Base-by-base conservation (phyloP, 1,140 invertebrate species). In the Bombus fervidus region DNA sequence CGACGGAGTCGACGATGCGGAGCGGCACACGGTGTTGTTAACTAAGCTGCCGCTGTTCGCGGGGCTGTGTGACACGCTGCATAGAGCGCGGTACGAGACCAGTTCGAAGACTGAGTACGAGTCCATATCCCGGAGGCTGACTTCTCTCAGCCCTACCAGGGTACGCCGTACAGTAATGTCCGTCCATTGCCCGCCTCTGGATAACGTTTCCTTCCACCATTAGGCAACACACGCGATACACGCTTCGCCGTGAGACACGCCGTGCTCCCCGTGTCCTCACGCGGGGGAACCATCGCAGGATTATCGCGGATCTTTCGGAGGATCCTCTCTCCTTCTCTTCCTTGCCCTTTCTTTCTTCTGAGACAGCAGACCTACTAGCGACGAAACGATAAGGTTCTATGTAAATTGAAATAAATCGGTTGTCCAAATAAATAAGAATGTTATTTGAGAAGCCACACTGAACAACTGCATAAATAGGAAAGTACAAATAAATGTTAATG, bases 131-230 rank as follows among this genome's bases (percentile, higher is more conserved):
- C 86, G 89, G 89, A 92, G 88, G 88, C 88, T 92, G 92, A 91
- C 88, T 92, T 93, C 92, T 92, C 88, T 87, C 87, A 85, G 92
- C 92, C 92, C 92, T 93, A 91, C 91, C 90, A 89, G 87, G 87
- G 91, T 89, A 92, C 83, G 64, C 88, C 90, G 83, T 87, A 88
- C 76, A 47, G 79, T 77, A 77, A 75, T 81, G 80, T 85, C 84
- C 81, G 85, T 87, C 88, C 89, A 88, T 91, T 87, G 88, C 88
- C 86, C 88, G 88, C 91, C 88, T 91, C 87, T 91, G 87, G 81
- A 92, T 92, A 92, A 92, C 89, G 87, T 90, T 92, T 91, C 90
- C 84, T 88, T 88, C 88, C 87, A 81, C 87, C 88, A 89, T 93
- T 89, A 84, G 81, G 82, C 77, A 87, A 86, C 87, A 86, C 87